A percentile compares a stretch with the other conserved stretches of the same genome.
These are phyloP conservation scores for Melanophora roralis DNA, from an alignment of 2,888 invertebrate species.

Conservation along the genomic window DNA sequence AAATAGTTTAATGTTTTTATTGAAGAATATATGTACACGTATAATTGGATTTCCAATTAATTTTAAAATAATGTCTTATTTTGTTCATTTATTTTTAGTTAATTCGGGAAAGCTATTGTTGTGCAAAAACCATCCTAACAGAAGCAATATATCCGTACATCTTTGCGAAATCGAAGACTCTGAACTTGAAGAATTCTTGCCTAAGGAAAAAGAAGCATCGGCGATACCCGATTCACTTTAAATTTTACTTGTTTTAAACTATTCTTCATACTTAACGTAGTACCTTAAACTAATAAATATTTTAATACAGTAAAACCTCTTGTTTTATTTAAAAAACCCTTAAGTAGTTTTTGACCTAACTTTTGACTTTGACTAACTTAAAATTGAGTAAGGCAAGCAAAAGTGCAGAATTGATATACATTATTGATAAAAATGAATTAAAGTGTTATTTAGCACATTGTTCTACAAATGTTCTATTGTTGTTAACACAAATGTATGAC, in stretches of 20 bases:
- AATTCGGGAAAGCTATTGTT: constrained; percentile 50
- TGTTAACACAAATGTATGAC: no score
- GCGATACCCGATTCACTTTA: constrained; percentile 30
- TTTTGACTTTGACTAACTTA: no score
- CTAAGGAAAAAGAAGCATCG: constrained; percentile 50
- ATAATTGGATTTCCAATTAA: background rate
- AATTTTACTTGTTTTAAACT: constrained; percentile 50
- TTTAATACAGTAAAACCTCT: constrained; percentile 39
- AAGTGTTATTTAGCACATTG: no score
- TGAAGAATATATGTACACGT: no score
- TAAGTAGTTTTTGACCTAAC: no score
- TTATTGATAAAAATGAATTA: no score
- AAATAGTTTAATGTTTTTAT: no score
- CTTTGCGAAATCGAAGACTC: constrained; percentile 96
- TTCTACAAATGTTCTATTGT: no score
- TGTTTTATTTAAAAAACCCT: background rate
- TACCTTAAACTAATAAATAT: constrained; percentile 51
- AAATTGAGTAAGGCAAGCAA: no score
- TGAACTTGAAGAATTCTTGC: constrained; percentile 81
- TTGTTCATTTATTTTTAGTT: constrained; percentile 31
- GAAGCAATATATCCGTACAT: constrained; percentile 90
- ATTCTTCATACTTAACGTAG: constrained; percentile 41
- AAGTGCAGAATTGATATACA: no score
- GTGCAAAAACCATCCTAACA: constrained; percentile 42
- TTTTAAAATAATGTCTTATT: no score